Evolutionary conservation across 1,140 invertebrate species (phyloP).

Genomic region (Cataglyphis hispanica): DNA sequence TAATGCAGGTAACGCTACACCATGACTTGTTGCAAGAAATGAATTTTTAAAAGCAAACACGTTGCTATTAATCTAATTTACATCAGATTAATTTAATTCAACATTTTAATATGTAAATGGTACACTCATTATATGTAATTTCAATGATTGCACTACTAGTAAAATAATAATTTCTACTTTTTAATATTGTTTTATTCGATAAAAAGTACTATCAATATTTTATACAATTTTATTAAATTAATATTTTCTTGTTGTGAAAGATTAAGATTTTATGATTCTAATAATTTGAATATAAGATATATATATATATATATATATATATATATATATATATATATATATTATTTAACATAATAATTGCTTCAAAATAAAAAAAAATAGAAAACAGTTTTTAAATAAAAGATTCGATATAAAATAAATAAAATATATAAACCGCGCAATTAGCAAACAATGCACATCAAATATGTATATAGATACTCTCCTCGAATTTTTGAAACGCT

Average conservation of each 20-base stretch:
- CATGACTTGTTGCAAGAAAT: neutral
- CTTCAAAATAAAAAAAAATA: neutral
- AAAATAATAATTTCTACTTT: neutral
- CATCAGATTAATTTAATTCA: neutral
- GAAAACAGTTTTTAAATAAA: neutral
- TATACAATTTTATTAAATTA: neutral
- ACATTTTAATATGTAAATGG: neutral
- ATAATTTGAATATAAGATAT: neutral
- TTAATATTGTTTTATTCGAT: neutral
- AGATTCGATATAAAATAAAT: neutral
- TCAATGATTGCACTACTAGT: neutral
- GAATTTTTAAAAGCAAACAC: neutral
- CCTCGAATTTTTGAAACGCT: neutral
- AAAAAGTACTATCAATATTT: neutral
- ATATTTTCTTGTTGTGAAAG: neutral
- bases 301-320: no score
- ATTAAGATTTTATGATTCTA: neutral
- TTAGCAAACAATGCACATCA: neutral
- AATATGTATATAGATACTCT: neutral
- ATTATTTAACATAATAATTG: neutral
- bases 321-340: no score
- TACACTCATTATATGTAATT: neutral
- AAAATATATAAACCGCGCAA: neutral
- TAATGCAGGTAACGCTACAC: constrained; percentile 14
- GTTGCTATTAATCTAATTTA: neutral